Evolutionary conservation across 1,140 invertebrate species (phyloP).

Genomic region (Drosophila carrolli): DNA sequence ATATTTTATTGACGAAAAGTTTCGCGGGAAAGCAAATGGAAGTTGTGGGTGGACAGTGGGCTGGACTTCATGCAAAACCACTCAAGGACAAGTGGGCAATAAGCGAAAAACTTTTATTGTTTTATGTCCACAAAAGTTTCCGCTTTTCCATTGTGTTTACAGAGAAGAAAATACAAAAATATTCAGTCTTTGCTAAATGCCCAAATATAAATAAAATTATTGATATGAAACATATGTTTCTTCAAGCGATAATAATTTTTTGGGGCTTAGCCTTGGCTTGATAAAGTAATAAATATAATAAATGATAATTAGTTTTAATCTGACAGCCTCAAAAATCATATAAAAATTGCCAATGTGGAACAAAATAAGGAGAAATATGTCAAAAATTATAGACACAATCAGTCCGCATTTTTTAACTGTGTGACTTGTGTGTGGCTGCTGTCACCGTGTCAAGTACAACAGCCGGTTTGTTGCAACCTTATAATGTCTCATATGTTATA

Average conservation of each 20-base stretch:
- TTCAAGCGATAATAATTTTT: too few relatives aligned
- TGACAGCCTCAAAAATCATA: too few relatives aligned
- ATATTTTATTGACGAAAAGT: slow-evolving; percentile 76
- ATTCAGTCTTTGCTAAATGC: too few relatives aligned
- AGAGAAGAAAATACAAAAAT: slow-evolving; percentile 3
- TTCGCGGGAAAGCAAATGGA: slow-evolving; percentile 22
- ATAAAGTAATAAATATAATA: too few relatives aligned
- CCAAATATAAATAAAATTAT: too few relatives aligned
- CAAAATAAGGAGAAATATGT: too few relatives aligned
- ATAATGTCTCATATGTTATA: slow-evolving; percentile 72
- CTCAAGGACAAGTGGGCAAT: slow-evolving; percentile 82
- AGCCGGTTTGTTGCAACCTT: slow-evolving; percentile 7
- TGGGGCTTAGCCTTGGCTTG: too few relatives aligned
- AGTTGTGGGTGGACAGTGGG: slow-evolving; percentile 7
- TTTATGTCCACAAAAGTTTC: slow-evolving; percentile 66
- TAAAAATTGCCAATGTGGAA: too few relatives aligned
- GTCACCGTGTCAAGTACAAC: slow-evolving; percentile 26
- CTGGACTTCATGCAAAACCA: slow-evolving; percentile 71
- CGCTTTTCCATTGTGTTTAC: slow-evolving; percentile 12
- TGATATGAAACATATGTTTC: too few relatives aligned
- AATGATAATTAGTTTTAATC: too few relatives aligned
- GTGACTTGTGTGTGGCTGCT: neutral
- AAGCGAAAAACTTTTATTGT: slow-evolving; percentile 82
- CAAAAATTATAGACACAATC: too few relatives aligned
- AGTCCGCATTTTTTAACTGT: neutral